These are phyloP conservation scores for Ashinkailepas kermadecensis DNA, from an alignment of 2,888 invertebrate genomes.

Conservation along the genomic window DNA sequence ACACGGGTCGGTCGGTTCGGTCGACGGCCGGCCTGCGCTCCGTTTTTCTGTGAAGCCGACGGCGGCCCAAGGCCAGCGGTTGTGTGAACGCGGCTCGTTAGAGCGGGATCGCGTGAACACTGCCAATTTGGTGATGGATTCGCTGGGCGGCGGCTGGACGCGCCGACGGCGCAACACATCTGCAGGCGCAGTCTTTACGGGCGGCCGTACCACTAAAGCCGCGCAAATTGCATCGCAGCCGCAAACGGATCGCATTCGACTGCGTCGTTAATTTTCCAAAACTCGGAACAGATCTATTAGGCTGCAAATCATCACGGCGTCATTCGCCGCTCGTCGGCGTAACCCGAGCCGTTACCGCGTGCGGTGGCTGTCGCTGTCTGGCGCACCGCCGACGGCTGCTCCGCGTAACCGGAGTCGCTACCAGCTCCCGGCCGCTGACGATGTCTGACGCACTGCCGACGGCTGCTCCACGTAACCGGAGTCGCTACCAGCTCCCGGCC, in stretches of 20 bases:
- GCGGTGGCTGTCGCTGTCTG: neutral
- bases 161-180: neutral
- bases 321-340: neutral
- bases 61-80: neutral
- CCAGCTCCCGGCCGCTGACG: neutral
- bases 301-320: neutral
- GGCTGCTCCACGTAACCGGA: neutral
- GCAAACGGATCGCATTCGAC: neutral
- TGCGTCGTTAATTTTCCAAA: conserved; percentile 1
- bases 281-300: conserved; percentile 18
- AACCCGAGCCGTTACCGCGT: neutral
- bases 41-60: neutral
- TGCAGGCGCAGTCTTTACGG: neutral
- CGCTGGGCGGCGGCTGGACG: neutral
- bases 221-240: neutral
- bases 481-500: neutral
- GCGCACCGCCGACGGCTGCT: neutral
- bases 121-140: conserved; percentile 19
- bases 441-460: neutral
- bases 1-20: neutral
- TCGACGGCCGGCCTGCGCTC: neutral
- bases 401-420: neutral
- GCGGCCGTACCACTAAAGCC: neutral
- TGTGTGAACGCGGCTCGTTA: conserved; percentile 10
- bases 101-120: conserved; percentile 4